A percentile compares a stretch with the other conserved stretches of the same genome.
These are phyloP conservation scores for Phrynocephalus vlangalii DNA, from an alignment of 2,797 vertebrate genomes.

Conservation along the genomic window DNA sequence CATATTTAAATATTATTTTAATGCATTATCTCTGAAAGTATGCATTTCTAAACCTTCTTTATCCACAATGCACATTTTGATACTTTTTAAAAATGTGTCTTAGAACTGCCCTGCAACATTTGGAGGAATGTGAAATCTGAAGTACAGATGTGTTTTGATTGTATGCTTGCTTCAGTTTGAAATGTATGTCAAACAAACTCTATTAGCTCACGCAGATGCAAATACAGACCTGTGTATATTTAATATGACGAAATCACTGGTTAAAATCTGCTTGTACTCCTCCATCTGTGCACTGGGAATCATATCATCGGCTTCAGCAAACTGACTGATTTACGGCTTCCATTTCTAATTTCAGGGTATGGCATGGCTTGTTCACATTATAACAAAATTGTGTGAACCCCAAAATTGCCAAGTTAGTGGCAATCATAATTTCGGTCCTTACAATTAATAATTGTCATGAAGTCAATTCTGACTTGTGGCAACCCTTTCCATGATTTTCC, in stretches of 20 bases:
- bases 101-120: background rate
- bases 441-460: too few relatives aligned
- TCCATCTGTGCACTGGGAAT: too few relatives aligned
- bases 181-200: background rate
- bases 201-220: background rate
- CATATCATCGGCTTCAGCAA: too few relatives aligned
- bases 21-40: background rate
- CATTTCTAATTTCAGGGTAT: too few relatives aligned
- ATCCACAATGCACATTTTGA: background rate
- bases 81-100: background rate
- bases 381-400: too few relatives aligned
- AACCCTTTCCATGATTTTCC: too few relatives aligned
- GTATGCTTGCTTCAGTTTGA: background rate
- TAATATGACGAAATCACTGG: background rate
- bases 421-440: too few relatives aligned
- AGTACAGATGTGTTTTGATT: background rate
- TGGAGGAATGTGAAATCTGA: background rate
- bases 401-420: too few relatives aligned
- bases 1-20: background rate
- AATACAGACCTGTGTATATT: background rate
- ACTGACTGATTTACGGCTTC: too few relatives aligned
- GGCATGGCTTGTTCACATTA: too few relatives aligned
- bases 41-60: background rate
- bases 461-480: too few relatives aligned
- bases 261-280: too few relatives aligned